Conservation (phyloP, 1,140 invertebrate genomes). For the Trissolcus basalis region DNA sequence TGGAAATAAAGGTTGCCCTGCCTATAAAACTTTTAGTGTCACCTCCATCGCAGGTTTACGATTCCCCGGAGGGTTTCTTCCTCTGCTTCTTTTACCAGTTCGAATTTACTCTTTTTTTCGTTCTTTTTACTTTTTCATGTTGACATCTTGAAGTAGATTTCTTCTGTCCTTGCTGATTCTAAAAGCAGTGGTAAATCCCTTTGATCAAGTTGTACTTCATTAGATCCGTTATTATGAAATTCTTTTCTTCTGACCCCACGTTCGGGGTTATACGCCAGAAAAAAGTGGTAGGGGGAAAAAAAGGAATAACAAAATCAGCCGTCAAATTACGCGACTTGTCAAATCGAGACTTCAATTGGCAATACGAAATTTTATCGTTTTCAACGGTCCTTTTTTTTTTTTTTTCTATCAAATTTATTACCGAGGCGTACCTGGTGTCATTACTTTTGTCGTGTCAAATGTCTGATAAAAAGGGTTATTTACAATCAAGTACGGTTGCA, state of each 20-base stretch:
- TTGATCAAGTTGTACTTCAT: conserved; percentile 49
- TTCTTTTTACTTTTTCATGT: conserved; percentile 41
- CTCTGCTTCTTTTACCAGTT: conserved; percentile 18
- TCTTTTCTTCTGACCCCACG: conserved; percentile 14
- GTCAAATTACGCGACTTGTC: too few relatives aligned
- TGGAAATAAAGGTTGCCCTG: conserved; percentile 69
- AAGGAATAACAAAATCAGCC: too few relatives aligned
- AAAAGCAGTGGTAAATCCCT: conserved; percentile 32
- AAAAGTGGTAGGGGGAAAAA: too few relatives aligned
- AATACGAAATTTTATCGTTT: too few relatives aligned
- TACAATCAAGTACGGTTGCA: too few relatives aligned
- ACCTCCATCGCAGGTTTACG: conserved; percentile 65
- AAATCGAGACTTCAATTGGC: too few relatives aligned
- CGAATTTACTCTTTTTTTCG: conserved; percentile 51
- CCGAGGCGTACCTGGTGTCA: too few relatives aligned
- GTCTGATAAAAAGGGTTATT: too few relatives aligned
- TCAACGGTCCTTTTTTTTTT: too few relatives aligned
- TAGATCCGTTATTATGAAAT: conserved; percentile 48
- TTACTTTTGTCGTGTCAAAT: too few relatives aligned
- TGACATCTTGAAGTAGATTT: conserved; percentile 49
- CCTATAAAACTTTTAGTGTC: conserved; percentile 70
- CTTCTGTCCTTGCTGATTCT: conserved; percentile 30
- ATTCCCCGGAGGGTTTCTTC: conserved; percentile 53
- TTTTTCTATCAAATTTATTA: too few relatives aligned
- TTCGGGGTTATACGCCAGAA: too few relatives aligned